These are phyloP conservation scores for Phocoena sinus DNA, from an alignment of 2,113 vertebrate species.

Conservation along the genomic window DNA sequence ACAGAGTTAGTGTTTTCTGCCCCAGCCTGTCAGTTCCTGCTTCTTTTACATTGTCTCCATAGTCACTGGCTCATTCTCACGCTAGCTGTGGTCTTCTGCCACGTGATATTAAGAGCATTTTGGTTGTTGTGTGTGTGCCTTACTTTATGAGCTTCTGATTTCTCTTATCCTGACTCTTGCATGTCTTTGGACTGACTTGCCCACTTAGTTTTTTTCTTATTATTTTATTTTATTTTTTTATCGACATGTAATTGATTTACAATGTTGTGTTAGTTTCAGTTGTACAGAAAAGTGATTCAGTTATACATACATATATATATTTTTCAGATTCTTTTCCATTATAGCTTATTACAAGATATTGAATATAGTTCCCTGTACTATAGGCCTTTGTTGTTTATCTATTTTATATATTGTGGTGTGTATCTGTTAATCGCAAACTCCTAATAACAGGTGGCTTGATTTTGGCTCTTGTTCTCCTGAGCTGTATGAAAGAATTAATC, in stretches of 20 bases:
- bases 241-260: background rate
- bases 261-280: background rate
- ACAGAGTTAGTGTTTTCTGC: background rate
- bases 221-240: background rate
- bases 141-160: background rate
- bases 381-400: background rate
- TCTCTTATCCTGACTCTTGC: background rate
- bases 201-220: background rate
- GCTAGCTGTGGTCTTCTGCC: background rate
- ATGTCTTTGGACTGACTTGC: background rate
- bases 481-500: background rate
- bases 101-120: background rate
- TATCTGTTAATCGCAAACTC: background rate
- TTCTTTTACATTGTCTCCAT: background rate
- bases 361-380: background rate
- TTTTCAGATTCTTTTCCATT: background rate
- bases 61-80: background rate
- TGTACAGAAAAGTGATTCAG: background rate
- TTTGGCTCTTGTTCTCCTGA: background rate
- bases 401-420: background rate
- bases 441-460: background rate
- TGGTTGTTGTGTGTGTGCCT: background rate
- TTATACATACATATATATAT: background rate
- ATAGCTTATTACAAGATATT: background rate
- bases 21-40: background rate